These are phyloP conservation scores for Pseudobourletiella spinata DNA, from an alignment of 1,140 invertebrate genomes.

Conservation along the genomic window DNA sequence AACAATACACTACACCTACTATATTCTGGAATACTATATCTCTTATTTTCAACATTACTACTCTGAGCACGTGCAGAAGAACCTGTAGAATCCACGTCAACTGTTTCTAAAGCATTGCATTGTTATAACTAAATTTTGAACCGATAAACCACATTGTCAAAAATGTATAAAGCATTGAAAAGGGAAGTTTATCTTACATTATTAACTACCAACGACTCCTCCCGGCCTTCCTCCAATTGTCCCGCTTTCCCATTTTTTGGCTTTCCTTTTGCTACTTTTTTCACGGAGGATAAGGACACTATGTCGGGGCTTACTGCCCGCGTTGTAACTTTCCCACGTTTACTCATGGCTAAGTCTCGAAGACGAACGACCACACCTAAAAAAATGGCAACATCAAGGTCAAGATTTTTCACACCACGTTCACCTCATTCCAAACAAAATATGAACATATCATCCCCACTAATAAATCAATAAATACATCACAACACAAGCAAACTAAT, in stretches of 20 bases:
- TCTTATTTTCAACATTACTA: no score
- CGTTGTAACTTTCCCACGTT: not conserved
- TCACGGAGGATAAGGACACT: not conserved
- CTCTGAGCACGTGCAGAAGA: no score
- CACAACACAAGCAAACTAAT: no score
- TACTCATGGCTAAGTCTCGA: no score
- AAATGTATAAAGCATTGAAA: not conserved
- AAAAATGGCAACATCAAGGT: no score
- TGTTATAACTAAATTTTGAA: not conserved
- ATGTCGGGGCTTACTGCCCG: not conserved
- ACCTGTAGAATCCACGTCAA: not conserved
- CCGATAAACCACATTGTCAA: not conserved
- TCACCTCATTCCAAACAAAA: no score
- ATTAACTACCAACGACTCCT: not conserved
- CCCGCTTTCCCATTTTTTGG: not conserved
- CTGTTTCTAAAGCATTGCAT: not conserved
- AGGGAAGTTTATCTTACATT: not conserved
- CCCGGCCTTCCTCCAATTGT: not conserved
- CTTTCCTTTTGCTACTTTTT: not conserved
- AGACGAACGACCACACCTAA: no score
- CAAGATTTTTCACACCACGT: no score
- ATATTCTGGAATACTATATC: no score
- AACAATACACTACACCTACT: no score
- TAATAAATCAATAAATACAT: no score
- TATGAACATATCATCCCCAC: no score